phyloP scores from a whole-genome alignment of 2,113 vertebrate genomes.

The Colaptes auratus region DNA sequence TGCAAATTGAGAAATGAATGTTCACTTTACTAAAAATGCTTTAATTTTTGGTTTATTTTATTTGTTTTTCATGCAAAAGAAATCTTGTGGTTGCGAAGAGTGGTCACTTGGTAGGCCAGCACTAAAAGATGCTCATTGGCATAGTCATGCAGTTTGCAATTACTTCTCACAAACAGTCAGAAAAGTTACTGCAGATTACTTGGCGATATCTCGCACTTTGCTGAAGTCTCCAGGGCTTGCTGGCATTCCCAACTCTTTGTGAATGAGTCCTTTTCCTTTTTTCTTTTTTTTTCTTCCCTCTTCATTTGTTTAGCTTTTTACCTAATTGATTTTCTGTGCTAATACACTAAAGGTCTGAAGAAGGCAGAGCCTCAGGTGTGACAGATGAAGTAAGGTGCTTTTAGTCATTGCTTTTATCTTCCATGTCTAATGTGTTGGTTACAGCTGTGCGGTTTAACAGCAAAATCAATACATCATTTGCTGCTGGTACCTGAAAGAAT shows the following conservation, averaged over 20 bases:
- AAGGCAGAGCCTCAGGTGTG: constrained; percentile 81
- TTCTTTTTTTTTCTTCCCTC: constrained; percentile 59
- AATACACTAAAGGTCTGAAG: constrained; percentile 80
- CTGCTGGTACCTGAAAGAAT: constrained; percentile 73
- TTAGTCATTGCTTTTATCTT: constrained; percentile 82
- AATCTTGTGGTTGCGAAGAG: neutral
- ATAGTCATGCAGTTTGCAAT: constrained; percentile 32
- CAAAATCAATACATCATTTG: constrained; percentile 84
- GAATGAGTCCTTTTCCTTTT: constrained; percentile 68
- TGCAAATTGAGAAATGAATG: neutral
- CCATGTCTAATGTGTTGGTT: constrained; percentile 84
- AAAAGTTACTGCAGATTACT: constrained; percentile 57
- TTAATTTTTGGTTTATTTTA: no score
- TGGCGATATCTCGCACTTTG: constrained; percentile 48
- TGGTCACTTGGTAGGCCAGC: neutral
- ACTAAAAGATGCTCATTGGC: neutral
- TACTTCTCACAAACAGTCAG: constrained; percentile 45
- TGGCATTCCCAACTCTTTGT: constrained; percentile 63
- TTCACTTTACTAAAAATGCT: neutral
- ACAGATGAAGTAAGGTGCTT: constrained; percentile 82
- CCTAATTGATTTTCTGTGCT: constrained; percentile 84
- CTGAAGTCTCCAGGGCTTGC: constrained; percentile 55
- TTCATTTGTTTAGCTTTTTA: constrained; percentile 84
- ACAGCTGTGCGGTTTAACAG: constrained; percentile 83
- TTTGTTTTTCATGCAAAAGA: neutral